Conservation (phyloP, 2,888 invertebrate genomes). For the Argyra leucocephala region DNA sequence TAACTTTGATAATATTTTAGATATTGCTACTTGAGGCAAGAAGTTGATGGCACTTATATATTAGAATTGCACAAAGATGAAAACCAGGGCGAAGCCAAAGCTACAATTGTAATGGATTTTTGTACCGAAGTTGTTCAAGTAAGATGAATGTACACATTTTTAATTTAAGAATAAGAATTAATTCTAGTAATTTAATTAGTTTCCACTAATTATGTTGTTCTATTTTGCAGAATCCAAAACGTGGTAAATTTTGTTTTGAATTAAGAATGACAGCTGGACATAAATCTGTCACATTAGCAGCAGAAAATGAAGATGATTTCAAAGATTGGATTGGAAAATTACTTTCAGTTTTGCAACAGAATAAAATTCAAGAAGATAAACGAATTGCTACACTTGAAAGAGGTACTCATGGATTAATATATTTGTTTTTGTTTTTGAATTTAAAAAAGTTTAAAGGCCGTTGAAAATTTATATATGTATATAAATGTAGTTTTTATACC, state of each 20-base stretch:
- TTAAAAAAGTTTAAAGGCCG: too few species aligned
- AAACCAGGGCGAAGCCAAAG: constrained; percentile 80
- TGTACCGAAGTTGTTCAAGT: constrained; percentile 81
- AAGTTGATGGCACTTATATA: constrained; percentile 84
- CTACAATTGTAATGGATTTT: constrained; percentile 88
- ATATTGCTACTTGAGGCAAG: constrained; percentile 80
- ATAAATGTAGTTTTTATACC: too few species aligned
- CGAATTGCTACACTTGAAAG: constrained; percentile 58
- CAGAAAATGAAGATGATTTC: constrained; percentile 73
- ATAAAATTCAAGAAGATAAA: constrained; percentile 70
- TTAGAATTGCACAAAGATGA: constrained; percentile 90
- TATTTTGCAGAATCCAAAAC: constrained; percentile 60
- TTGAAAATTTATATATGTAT: too few species aligned
- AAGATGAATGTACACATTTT: constrained; percentile 22
- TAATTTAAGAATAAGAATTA: too few species aligned
- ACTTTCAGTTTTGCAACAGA: constrained; percentile 72
- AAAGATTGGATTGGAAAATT: constrained; percentile 77
- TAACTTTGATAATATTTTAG: constrained; percentile 30
- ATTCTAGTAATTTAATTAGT: too few species aligned
- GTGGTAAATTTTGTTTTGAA: constrained; percentile 80
- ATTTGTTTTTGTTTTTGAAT: too few species aligned
- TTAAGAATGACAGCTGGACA: constrained; percentile 76
- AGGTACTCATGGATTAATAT: constrained; percentile 30
- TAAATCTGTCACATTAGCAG: constrained; percentile 75
- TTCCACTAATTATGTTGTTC: not conserved